Evolutionary conservation across 2,888 invertebrate species (phyloP).

Genomic region (Habrosyne pyritoides): DNA sequence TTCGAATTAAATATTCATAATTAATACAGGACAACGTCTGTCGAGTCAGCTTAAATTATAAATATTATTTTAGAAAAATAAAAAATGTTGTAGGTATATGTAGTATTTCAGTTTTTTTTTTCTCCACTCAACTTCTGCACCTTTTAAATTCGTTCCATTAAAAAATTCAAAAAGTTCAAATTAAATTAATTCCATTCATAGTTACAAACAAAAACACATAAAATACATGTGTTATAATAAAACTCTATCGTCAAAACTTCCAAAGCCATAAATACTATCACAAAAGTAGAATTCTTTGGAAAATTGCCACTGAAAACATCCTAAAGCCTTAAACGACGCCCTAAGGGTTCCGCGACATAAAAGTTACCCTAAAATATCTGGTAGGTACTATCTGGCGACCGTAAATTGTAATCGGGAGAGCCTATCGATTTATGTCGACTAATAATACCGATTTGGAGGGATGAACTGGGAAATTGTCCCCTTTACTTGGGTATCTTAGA

Average conservation of each 20-base stretch:
- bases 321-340: constrained; percentile 5
- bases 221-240: neutral
- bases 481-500: neutral
- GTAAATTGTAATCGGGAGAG: constrained; percentile 47
- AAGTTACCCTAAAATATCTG: constrained; percentile 29
- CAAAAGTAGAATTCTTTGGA: neutral
- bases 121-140: too few species aligned
- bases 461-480: constrained; percentile 9
- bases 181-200: too few species aligned
- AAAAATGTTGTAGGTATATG: too few species aligned
- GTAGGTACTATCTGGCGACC: constrained; percentile 33
- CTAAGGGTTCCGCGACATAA: constrained; percentile 33
- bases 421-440: constrained; percentile 46
- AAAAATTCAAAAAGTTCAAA: too few species aligned
- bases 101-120: too few species aligned
- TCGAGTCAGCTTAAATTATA: too few species aligned
- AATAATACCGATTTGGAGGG: constrained; percentile 28
- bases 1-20: too few species aligned
- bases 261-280: neutral
- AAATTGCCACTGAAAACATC: neutral
- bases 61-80: too few species aligned
- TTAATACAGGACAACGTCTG: too few species aligned
- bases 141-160: too few species aligned
- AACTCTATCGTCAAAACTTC: neutral
- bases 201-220: neutral